Percentiles rank a stretch among this genome's conserved stretches.
These are phyloP conservation scores for Drosophila ogumai DNA, from an alignment of 1,140 invertebrate genomes.

Conservation along the genomic window DNA sequence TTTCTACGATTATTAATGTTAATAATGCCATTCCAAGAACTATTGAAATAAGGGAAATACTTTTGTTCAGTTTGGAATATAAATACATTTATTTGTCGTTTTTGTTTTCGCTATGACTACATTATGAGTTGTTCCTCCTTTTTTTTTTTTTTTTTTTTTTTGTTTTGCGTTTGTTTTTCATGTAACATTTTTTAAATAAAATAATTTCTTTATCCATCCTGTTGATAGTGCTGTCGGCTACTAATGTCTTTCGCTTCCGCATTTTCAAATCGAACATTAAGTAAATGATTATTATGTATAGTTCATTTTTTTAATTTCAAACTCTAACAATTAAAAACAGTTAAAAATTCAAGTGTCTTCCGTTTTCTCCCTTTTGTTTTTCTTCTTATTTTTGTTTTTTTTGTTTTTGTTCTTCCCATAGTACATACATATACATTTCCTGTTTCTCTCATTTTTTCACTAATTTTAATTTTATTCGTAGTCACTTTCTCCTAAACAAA, in stretches of 20 bases:
- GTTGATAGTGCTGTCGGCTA: conserved; percentile 50
- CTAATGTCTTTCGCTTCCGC: conserved; percentile 63
- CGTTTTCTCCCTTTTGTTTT: conserved; percentile 7
- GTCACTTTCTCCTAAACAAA: conserved; percentile 54
- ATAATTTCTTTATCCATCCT: conserved; percentile 65
- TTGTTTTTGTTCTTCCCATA: conserved; percentile 46
- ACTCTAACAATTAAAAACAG: conserved; percentile 83
- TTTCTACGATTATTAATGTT: not conserved
- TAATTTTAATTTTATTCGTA: conserved; percentile 79
- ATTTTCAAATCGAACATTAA: conserved; percentile 68
- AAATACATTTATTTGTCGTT: conserved; percentile 84
- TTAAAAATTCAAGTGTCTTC: conserved; percentile 74
- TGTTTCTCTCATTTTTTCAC: conserved; percentile 66
- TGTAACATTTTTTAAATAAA: conserved; percentile 82
- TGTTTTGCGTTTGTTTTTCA: conserved; percentile 51
- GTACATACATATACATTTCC: conserved; percentile 70
- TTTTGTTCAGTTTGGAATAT: conserved; percentile 62
- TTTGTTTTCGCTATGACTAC: conserved; percentile 68
- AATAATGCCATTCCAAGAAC: not conserved
- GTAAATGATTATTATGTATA: conserved; percentile 67
- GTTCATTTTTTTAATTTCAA: conserved; percentile 67
- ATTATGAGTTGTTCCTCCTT: conserved; percentile 60
- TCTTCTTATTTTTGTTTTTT: conserved; percentile 35
- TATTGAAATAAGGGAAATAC: not conserved
- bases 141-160: conserved; percentile 12